These are phyloP conservation scores for Pseudorectes ferrugineus DNA, from an alignment of 2,113 vertebrate species.

Conservation along the genomic window DNA sequence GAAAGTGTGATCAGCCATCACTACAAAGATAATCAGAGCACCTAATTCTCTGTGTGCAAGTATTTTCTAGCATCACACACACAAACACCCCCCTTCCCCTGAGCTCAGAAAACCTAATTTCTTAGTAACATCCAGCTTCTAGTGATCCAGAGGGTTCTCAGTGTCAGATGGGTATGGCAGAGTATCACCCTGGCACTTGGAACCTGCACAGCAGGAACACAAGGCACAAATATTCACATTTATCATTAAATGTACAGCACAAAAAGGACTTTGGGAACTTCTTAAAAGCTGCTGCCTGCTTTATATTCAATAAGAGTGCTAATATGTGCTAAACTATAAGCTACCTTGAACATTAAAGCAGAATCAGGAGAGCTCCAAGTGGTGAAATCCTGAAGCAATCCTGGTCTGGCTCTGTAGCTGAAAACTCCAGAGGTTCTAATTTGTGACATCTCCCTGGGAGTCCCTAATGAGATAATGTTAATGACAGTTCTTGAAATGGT, in stretches of 20 bases:
- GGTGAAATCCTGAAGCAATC: background rate
- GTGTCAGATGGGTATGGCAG: background rate
- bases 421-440: background rate
- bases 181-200: background rate
- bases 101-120: background rate
- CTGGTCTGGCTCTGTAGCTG: background rate
- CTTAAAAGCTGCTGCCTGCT: background rate
- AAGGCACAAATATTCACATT: background rate
- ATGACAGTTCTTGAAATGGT: background rate
- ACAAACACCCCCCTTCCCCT: background rate
- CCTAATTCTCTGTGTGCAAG: background rate
- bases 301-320: background rate
- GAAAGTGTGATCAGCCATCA: background rate
- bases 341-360: background rate
- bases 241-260: background rate
- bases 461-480: background rate
- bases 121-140: background rate
- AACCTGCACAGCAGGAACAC: background rate
- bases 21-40: background rate
- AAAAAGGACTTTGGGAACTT: background rate
- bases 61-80: background rate
- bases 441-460: background rate
- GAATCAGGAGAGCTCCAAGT: background rate
- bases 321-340: background rate
- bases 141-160: background rate